Conservation (phyloP, 92 coral and sea anemone species). For the Montipora capitata region DNA sequence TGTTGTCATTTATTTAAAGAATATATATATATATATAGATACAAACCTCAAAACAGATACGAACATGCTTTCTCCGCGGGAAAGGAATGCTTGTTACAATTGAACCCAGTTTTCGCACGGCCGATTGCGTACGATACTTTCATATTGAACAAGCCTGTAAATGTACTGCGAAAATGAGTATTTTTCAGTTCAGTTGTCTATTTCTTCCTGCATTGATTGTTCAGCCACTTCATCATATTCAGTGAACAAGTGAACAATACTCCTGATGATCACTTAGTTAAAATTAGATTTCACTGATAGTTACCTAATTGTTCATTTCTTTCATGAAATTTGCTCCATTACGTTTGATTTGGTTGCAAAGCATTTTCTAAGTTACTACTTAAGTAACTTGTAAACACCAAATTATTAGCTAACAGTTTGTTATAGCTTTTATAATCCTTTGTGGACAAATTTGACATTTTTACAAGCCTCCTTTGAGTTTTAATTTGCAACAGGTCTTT, state of each 20-base stretch:
- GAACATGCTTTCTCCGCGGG: neutral
- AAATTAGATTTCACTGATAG: slow-evolving; percentile 16
- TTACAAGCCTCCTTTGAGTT: neutral
- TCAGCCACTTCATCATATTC: no score
- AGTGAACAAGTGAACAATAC: no score
- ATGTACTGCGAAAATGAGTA: neutral
- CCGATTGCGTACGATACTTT: neutral
- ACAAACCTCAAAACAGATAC: neutral
- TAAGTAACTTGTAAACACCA: slow-evolving; percentile 20
- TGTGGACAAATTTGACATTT: neutral
- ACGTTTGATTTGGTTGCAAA: no score
- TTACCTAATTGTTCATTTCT: neutral
- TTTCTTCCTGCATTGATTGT: neutral
- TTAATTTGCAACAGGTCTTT: slow-evolving; percentile 21
- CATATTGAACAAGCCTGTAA: neutral
- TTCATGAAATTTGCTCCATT: no score
- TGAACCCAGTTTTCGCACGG: neutral
- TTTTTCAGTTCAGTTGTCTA: neutral
- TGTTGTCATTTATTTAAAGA: slow-evolving; percentile 1
- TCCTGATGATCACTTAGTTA: no score
- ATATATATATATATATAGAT: neutral
- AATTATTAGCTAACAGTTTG: slow-evolving; percentile 22
- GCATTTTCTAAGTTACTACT: neutral
- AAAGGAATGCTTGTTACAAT: neutral
- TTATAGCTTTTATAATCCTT: neutral